phyloP scores from a whole-genome alignment of 2,113 vertebrate genomes.

The Cathartes aura region DNA sequence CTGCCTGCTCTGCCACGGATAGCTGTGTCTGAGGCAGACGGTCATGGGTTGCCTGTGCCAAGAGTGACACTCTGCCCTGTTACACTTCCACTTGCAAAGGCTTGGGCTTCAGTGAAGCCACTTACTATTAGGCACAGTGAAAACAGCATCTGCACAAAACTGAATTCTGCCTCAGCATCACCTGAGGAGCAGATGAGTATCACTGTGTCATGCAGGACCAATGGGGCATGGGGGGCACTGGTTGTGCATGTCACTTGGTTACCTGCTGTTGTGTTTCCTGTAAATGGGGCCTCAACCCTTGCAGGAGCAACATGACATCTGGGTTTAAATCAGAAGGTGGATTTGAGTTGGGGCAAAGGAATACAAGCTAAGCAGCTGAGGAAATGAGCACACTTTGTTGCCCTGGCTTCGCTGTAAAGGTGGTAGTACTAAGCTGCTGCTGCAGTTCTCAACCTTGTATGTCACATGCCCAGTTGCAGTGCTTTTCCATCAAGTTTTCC shows the following conservation, averaged over 20 bases:
- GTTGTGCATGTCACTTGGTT: not conserved
- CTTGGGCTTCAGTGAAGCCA: not conserved
- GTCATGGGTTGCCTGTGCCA: too few species aligned
- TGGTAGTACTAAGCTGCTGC: not conserved
- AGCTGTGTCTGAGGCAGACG: not conserved
- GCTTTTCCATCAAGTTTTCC: not conserved
- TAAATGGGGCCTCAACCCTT: too few species aligned
- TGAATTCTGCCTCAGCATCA: not conserved
- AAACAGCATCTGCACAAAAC: not conserved
- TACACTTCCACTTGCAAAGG: not conserved
- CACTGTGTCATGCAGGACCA: fast-evolving
- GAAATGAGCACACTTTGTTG: not conserved
- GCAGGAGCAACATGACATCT: not conserved
- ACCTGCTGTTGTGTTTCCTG: too few species aligned
- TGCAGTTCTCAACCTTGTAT: not conserved
- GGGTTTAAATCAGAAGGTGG: not conserved
- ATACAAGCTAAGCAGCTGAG: not conserved
- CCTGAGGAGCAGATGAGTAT: not conserved
- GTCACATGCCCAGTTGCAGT: not conserved
- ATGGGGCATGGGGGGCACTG: fast-evolving
- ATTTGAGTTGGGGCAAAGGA: not conserved
- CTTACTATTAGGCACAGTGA: fast-evolving
- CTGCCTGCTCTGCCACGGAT: fast-evolving
- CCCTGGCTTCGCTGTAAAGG: not conserved
- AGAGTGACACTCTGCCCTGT: not conserved